phyloP scores from a whole-genome alignment of 2,888 invertebrate genomes.

The Slavum lentiscoides region DNA sequence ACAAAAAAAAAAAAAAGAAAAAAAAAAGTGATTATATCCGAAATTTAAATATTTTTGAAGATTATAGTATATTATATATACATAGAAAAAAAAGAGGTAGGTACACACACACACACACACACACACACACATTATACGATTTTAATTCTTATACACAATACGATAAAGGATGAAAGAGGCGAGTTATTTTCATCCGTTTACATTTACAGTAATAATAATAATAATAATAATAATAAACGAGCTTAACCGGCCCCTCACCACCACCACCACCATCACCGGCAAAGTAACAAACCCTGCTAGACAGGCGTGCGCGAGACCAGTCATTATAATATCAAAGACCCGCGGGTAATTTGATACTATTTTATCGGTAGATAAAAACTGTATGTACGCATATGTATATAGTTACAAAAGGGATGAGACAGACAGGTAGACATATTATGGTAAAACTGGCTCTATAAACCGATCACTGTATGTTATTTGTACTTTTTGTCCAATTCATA shows the following conservation, averaged over 20 bases:
- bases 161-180: neutral
- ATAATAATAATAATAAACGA: slow-evolving; percentile 42
- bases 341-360: slow-evolving; percentile 47
- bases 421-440: slow-evolving; percentile 23
- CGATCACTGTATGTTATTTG: slow-evolving; percentile 34
- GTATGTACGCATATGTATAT: slow-evolving; percentile 28
- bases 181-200: slow-evolving; percentile 13
- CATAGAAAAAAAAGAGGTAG: neutral
- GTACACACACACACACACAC: neutral
- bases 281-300: neutral
- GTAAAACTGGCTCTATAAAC: slow-evolving; percentile 39
- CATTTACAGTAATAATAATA: slow-evolving; percentile 24
- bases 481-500: slow-evolving; percentile 11
- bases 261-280: too few relatives aligned
- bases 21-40: slow-evolving; percentile 16
- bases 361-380: slow-evolving; percentile 45
- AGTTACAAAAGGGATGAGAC: slow-evolving; percentile 20
- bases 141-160: slow-evolving; percentile 1
- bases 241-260: neutral
- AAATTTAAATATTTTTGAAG: slow-evolving; percentile 14
- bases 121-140: slow-evolving; percentile 1
- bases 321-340: slow-evolving; percentile 47
- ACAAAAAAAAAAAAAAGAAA: neutral
- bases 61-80: neutral
- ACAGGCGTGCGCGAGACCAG: slow-evolving; percentile 38